phyloP scores from a whole-genome alignment of 2,113 vertebrate species.

The Cottus gobio region DNA sequence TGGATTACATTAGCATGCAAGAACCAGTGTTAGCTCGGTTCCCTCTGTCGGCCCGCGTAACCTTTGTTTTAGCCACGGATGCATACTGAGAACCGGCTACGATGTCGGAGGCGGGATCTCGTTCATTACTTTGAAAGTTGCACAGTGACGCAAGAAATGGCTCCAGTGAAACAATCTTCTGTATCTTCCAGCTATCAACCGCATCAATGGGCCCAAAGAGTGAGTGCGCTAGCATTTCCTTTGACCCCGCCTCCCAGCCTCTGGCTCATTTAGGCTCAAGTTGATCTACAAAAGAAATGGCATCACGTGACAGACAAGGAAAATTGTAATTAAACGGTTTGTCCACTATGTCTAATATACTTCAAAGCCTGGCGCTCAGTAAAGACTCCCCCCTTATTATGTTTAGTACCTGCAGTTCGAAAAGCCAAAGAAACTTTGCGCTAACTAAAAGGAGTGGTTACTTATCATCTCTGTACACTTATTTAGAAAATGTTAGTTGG shows the following conservation, averaged over 20 bases:
- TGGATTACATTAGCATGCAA: not conserved
- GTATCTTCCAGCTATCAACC: not conserved
- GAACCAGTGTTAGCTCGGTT: not conserved
- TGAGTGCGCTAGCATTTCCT: not conserved
- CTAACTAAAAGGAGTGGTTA: not conserved
- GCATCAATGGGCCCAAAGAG: not conserved
- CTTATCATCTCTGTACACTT: not conserved
- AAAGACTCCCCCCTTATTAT: not conserved
- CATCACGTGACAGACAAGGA: not conserved
- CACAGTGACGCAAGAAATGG: not conserved
- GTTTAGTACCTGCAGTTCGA: not conserved
- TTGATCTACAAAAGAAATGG: not conserved
- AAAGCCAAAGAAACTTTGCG: not conserved
- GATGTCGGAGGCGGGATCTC: not conserved
- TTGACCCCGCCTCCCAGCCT: not conserved
- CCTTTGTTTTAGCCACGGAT: not conserved
- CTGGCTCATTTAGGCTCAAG: not conserved
- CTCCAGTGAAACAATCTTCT: not conserved
- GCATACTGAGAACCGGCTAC: not conserved
- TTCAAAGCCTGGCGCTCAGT: not conserved
- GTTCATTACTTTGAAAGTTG: not conserved
- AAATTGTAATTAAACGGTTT: not conserved
- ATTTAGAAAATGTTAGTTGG: no score
- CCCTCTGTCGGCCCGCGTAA: not conserved
- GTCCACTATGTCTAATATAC: not conserved